phyloP scores from a whole-genome alignment of 2,888 invertebrate species.

The Schizotus pectinicornis region DNA sequence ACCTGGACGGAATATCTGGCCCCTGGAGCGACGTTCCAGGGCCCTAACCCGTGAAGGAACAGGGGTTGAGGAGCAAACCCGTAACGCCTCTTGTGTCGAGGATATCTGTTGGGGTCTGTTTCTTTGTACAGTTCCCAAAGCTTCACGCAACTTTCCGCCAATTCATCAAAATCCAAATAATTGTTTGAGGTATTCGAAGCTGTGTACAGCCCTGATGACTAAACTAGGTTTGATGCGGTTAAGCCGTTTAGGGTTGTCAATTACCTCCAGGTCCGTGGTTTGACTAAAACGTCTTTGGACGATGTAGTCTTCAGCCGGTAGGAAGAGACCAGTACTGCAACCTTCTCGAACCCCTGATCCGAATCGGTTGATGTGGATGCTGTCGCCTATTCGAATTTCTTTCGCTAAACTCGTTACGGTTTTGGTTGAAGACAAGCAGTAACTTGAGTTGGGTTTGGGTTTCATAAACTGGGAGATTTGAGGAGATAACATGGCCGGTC shows the following conservation, averaged over 20 bases:
- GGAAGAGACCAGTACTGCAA: conserved; percentile 57
- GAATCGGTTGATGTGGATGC: conserved; percentile 66
- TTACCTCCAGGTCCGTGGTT: conserved; percentile 19
- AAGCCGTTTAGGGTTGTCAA: conserved; percentile 12
- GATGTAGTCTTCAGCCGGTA: conserved; percentile 50
- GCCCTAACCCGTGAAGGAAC: conserved; percentile 61
- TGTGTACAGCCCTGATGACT: too few species aligned
- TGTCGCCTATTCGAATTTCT: conserved; percentile 86
- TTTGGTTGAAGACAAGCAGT: background rate
- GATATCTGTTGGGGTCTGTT: conserved; percentile 27
- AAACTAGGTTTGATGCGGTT: background rate
- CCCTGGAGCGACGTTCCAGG: conserved; percentile 59
- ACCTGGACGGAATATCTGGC: conserved; percentile 59
- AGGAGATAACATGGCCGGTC: conserved; percentile 52
- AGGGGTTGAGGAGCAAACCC: conserved; percentile 59
- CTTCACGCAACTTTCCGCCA: conserved; percentile 48
- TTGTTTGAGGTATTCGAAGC: background rate
- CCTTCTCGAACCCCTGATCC: conserved; percentile 59
- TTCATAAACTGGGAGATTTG: conserved; percentile 50
- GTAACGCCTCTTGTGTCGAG: conserved; percentile 57
- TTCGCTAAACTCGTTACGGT: conserved; percentile 57
- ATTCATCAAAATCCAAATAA: conserved; percentile 32
- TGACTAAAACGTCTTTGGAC: conserved; percentile 35
- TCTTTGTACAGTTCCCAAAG: conserved; percentile 49
- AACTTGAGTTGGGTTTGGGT: conserved; percentile 6